Base-by-base conservation (phyloP, 1,140 invertebrate species). In the Hycleus phaleratus region DNA sequence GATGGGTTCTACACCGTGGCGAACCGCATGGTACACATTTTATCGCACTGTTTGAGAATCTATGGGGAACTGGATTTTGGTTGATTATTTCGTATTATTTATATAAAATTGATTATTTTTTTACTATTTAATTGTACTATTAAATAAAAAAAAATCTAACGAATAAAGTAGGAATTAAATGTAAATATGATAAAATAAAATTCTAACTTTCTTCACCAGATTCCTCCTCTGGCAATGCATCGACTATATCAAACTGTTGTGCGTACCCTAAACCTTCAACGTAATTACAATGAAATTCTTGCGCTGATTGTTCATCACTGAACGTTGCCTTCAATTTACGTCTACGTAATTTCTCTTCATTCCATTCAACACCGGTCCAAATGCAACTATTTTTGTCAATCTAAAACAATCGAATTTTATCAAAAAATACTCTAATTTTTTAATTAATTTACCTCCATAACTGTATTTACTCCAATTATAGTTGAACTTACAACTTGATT, bases 31-130 rank as follows among this genome's bases (percentile, higher is more conserved):
- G 82, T 10, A 90, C 82, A 0, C 91, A 95, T 68, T 78, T 82
- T 9, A 73, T 84, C 55, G 74, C 79, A 5, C 76, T 93, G 7
- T 68, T 86, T 1, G 86, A 93, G 69, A 81, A 82, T 24, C 70
- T 89, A 0, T 94, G 91, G 89, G 88, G 86, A 3, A 85, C 85
- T 0, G 74, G 78, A 0, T 73, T 93, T n/a, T 96, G 93, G 92
- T 78, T 88, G 2, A 65, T 90, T 11, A 82, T 90, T 10, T 79
- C 87, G 1, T 81, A 84, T 44, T 79, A 81, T 66, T 73, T 92
- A 60, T 82, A 85, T 67, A 74, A 74, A 43, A 85, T 82, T 48
- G 80, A 83, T 65, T 78, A 85, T 52, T 91, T 88, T 69, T 78
- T 90, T 50, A 32, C 32, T 32, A 32, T 32, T 32, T 32, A 32